Percentiles rank a stretch among this genome's conserved stretches.
These are phyloP conservation scores for Hydropsyche betteni DNA, from an alignment of 2,888 invertebrate genomes.

Conservation along the genomic window DNA sequence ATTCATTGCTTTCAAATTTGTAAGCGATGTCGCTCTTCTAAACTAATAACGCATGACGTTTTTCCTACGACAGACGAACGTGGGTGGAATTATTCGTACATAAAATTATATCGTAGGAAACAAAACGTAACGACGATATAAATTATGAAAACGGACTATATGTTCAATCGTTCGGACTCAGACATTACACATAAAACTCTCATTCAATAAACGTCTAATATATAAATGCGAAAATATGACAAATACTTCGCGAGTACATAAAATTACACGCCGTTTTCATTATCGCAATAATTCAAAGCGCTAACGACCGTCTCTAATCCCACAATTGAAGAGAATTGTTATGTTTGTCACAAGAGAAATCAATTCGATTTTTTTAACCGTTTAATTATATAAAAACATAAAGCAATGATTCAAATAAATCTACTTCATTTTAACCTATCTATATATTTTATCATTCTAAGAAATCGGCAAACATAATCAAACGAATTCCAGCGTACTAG, in stretches of 20 bases:
- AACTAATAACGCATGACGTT: constrained; percentile 24
- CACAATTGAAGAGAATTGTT: too few relatives aligned
- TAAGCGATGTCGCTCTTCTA: constrained; percentile 1
- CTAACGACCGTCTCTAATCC: too few relatives aligned
- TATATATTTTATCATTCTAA: too few relatives aligned
- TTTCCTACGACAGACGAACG: not conserved
- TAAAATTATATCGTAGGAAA: constrained; percentile 31
- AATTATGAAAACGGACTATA: constrained; percentile 32
- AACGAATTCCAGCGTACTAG: too few relatives aligned
- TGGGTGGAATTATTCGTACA: constrained; percentile 32
- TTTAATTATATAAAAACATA: too few relatives aligned
- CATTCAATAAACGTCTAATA: constrained; percentile 24
- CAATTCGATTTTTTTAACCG: too few relatives aligned
- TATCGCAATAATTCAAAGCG: too few relatives aligned
- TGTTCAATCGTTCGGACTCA: constrained; percentile 7
- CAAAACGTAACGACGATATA: constrained; percentile 40
- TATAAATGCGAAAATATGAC: constrained; percentile 26
- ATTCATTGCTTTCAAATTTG: constrained; percentile 24
- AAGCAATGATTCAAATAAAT: too few relatives aligned
- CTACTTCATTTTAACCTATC: too few relatives aligned
- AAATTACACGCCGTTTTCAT: constrained; percentile 1
- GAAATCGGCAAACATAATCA: too few relatives aligned
- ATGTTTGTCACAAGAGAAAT: too few relatives aligned
- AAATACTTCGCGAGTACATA: not conserved
- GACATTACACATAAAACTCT: constrained; percentile 24